Evolutionary conservation across 2,888 invertebrate genomes (phyloP).

Genomic region (Netelia melanura): DNA sequence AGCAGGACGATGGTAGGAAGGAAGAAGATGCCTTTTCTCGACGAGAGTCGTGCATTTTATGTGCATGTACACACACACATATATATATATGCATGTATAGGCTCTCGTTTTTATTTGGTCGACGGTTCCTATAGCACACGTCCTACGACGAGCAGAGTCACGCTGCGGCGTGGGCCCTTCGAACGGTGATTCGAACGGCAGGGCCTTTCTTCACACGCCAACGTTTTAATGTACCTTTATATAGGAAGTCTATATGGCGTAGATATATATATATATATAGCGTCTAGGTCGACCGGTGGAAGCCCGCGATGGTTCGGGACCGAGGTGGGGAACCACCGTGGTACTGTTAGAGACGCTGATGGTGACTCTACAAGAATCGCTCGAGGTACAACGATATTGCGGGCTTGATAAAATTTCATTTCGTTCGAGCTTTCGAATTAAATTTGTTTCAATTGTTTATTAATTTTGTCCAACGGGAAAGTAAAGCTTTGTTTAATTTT

Average conservation of each 20-base stretch:
- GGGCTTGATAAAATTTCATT: no score
- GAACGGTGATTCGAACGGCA: constrained; percentile 66
- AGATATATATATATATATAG: constrained; percentile 9
- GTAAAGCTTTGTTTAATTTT: not conserved
- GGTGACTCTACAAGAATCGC: constrained; percentile 1
- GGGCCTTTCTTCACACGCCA: constrained; percentile 55
- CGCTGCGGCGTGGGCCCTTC: constrained; percentile 65
- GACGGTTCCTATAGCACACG: constrained; percentile 44
- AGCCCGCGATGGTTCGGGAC: constrained; percentile 41
- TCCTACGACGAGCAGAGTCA: constrained; percentile 57
- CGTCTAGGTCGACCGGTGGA: constrained; percentile 62
- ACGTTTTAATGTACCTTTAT: constrained; percentile 24
- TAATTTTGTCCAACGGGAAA: not conserved
- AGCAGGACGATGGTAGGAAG: constrained; percentile 21
- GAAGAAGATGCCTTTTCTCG: constrained; percentile 45
- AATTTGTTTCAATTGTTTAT: not conserved
- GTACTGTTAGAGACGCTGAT: constrained; percentile 43
- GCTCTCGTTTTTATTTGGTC: constrained; percentile 39
- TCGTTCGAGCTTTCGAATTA: no score
- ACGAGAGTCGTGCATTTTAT: not conserved
- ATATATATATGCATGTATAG: constrained; percentile 18
- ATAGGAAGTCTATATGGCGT: constrained; percentile 8
- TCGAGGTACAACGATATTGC: not conserved
- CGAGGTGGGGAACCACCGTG: constrained; percentile 36
- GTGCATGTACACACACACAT: not conserved